phyloP scores from a whole-genome alignment of 1,140 invertebrate species.

The Danaus melanippus region DNA sequence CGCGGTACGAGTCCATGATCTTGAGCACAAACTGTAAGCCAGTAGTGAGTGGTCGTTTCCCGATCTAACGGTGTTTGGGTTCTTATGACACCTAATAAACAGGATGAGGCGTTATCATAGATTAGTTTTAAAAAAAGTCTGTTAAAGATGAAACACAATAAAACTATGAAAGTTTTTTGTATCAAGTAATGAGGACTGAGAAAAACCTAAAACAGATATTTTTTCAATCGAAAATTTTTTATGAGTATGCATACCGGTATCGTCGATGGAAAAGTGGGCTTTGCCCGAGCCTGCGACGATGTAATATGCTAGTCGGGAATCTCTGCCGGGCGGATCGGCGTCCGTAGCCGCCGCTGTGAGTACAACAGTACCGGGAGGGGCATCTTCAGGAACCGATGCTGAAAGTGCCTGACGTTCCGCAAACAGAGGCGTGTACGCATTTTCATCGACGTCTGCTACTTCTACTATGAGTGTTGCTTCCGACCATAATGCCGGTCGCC shows the following conservation, averaged over 20 bases:
- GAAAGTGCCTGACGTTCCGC: slow-evolving; percentile 82
- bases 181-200: no score
- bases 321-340: slow-evolving; percentile 82
- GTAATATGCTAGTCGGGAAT: slow-evolving; percentile 87
- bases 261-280: slow-evolving; percentile 92
- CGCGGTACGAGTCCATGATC: slow-evolving; percentile 91
- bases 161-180: no score
- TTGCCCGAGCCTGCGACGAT: slow-evolving; percentile 92
- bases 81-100: slow-evolving; percentile 82
- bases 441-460: slow-evolving; percentile 95
- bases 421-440: slow-evolving; percentile 87
- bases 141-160: no score
- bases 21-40: slow-evolving; percentile 93
- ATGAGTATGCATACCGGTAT: slow-evolving; percentile 79
- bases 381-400: slow-evolving; percentile 78
- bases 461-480: slow-evolving; percentile 87
- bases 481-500: slow-evolving; percentile 80
- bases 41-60: slow-evolving; percentile 90
- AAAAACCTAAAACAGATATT: no score
- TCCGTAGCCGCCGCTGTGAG: slow-evolving; percentile 85
- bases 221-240: neutral
- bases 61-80: slow-evolving; percentile 89
- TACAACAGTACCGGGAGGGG: slow-evolving; percentile 81
- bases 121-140: no score
- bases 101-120: no score